Evolutionary conservation across 2,113 vertebrate species (phyloP).

Genomic region (Crypturellus undulatus): DNA sequence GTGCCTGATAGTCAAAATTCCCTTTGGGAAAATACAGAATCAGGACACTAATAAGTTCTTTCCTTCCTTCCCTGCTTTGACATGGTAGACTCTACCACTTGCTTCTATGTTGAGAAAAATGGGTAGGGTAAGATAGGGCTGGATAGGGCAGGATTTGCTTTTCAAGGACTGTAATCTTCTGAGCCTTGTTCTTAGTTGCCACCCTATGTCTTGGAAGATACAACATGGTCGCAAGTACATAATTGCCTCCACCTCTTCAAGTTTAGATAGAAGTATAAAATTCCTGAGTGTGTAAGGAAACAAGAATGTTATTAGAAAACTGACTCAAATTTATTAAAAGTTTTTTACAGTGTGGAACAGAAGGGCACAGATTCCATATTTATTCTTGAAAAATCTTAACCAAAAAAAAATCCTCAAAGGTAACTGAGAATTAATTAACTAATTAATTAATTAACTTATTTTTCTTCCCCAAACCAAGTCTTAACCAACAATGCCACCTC

Average conservation of each 20-base stretch:
- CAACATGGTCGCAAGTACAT: not conserved
- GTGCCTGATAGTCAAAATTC: constrained; percentile 2
- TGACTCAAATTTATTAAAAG: not conserved
- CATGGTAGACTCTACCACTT: not conserved
- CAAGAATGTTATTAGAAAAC: not conserved
- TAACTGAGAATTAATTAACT: not conserved
- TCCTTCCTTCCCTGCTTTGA: not conserved
- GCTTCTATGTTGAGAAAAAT: not conserved
- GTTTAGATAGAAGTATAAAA: not conserved
- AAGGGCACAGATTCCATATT: not conserved
- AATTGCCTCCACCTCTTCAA: not conserved
- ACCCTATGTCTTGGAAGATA: not conserved
- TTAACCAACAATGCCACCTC: not conserved
- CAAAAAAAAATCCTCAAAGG: not conserved
- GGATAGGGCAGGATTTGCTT: not conserved
- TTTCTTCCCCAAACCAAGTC: not conserved
- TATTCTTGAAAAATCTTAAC: not conserved
- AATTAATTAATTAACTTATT: too few species aligned
- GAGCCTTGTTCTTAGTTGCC: not conserved
- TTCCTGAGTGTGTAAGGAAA: not conserved
- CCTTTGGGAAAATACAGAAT: not conserved
- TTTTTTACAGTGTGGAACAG: not conserved
- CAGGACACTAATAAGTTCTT: not conserved
- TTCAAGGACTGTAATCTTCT: not conserved
- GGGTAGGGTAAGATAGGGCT: not conserved